These are phyloP conservation scores for Catocala fraxini DNA, from an alignment of 2,888 invertebrate species.

Conservation along the genomic window DNA sequence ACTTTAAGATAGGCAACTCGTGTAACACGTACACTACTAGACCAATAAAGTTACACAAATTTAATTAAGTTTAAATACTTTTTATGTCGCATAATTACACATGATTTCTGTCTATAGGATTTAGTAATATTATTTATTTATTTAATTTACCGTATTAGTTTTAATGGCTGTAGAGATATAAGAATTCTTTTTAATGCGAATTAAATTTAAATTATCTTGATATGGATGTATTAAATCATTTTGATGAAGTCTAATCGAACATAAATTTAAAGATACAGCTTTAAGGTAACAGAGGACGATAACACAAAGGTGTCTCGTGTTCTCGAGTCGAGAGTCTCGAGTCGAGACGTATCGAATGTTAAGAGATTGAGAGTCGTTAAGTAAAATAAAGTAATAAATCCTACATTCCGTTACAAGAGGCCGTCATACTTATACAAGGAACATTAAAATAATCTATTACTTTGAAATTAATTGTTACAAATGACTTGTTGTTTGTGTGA, in stretches of 20 bases:
- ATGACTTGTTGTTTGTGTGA: constrained; percentile 38
- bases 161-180: constrained; percentile 3
- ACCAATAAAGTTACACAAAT: too few relatives aligned
- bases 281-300: constrained; percentile 16
- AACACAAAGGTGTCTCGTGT: background rate
- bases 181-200: constrained; percentile 3
- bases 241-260: background rate
- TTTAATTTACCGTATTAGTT: constrained; percentile 10
- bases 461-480: constrained; percentile 58
- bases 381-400: constrained; percentile 79
- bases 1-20: too few relatives aligned
- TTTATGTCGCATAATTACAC: too few relatives aligned
- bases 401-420: constrained; percentile 70
- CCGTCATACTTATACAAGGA: constrained; percentile 57
- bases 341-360: constrained; percentile 61
- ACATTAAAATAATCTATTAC: constrained; percentile 66
- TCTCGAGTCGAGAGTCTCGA: background rate
- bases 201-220: constrained; percentile 3
- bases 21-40: too few relatives aligned
- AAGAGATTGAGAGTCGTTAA: constrained; percentile 73
- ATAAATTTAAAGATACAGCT: background rate
- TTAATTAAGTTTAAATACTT: too few relatives aligned
- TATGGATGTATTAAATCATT: constrained; percentile 1
- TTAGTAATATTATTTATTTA: constrained; percentile 16
- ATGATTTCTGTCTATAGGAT: too few relatives aligned